Evolutionary conservation across 1,140 invertebrate species (phyloP), one percentile per base, ranked within the genome.

Genomic region (Charaxes varanes): DNA sequence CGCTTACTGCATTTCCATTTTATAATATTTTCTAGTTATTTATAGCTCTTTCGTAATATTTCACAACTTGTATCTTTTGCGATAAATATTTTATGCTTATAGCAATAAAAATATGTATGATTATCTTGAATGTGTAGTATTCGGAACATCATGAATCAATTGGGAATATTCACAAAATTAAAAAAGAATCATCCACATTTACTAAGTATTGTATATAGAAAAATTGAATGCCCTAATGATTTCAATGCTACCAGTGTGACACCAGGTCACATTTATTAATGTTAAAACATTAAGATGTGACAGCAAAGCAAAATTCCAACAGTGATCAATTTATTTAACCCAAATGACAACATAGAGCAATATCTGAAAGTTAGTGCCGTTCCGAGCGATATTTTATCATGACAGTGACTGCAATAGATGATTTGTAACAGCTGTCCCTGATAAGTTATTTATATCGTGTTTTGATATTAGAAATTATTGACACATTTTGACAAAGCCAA

Each of bases 321-420:
- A 27, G 13, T 13, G 26, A 15, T 14, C 26, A 28, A 15, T 45
- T 45, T 30, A 38, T 22, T 23, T 31, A 37, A 45, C 26, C 15
- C 12, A 45, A 32, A 32, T 38, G 34, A 45, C 26, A 26, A 19
- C 33, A 17, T 16, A 38, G 26, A 43, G 31, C 41, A 32, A 45
- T 45, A 45, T 45, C 15, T 33, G 42, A 17, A 36, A 45, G 28
- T 45, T 38, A 45, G 34, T 38, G 35, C 21, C 38, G 30, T 45
- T 32, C 26, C 13, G 17, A 38, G 34, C 28, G 6, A 47, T 47
- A 47, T 47, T 35, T 35, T 41, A 47, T 40, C 36, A 35, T 41
- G 44, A 41, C 36, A 40, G 35, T 34, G 23, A 27, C 23, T 26
- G 28, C 35, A 41, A 28, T 47, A 13, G 24, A 47, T 47, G 44